phyloP scores from a whole-genome alignment of 2,797 vertebrate genomes.

The Gambusia yucatana region DNA sequence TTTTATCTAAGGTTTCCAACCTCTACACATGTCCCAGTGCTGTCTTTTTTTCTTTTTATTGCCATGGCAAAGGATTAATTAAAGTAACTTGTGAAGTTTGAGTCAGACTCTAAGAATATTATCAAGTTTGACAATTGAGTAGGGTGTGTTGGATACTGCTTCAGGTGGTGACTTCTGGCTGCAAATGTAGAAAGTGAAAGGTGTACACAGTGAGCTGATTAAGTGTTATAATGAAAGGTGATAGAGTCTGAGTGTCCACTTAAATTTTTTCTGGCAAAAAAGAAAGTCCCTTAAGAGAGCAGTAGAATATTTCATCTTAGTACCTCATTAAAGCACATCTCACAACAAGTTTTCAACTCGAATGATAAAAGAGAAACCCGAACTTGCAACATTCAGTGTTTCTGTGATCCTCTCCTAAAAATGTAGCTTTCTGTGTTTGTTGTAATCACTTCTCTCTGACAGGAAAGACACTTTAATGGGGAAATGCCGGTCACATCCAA shows the following conservation, averaged over 20 bases:
- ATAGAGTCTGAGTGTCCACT: slow-evolving; percentile 1
- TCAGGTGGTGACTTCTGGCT: background rate
- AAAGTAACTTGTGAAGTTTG: background rate
- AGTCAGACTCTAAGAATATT: background rate
- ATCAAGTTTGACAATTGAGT: background rate
- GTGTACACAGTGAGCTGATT: background rate
- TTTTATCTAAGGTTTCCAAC: background rate
- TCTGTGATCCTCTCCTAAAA: background rate
- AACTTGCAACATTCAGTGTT: background rate
- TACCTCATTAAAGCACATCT: slow-evolving; percentile 6
- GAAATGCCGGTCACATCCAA: background rate
- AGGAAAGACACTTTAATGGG: background rate
- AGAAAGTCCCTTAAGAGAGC: background rate
- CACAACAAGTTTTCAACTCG: background rate
- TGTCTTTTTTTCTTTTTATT: slow-evolving; percentile 4
- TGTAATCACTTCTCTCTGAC: slow-evolving; percentile 2
- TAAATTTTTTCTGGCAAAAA: background rate
- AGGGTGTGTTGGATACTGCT: background rate
- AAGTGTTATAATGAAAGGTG: slow-evolving; percentile 1
- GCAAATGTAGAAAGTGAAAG: slow-evolving; percentile 6
- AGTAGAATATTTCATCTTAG: background rate
- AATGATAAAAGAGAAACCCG: background rate
- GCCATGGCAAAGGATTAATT: slow-evolving; percentile 7
- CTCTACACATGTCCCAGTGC: background rate
- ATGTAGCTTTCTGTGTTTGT: background rate